phyloP scores from a whole-genome alignment of 2,797 vertebrate species.

The Tapera naevia region DNA sequence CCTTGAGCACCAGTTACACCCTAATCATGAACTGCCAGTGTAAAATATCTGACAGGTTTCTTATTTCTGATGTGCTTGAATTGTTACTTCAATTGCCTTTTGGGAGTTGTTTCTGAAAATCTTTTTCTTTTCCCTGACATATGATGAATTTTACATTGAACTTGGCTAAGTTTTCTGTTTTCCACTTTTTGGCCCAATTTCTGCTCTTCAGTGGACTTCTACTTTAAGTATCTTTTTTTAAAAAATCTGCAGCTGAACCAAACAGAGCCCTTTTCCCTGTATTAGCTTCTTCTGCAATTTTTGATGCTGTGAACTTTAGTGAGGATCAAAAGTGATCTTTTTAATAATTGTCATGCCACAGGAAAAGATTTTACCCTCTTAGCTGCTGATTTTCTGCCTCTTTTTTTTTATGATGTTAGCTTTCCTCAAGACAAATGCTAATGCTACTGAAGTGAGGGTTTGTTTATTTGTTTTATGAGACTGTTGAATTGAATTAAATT shows the following conservation, averaged over 20 bases:
- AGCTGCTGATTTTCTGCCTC: conserved; percentile 31
- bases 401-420: background rate
- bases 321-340: background rate
- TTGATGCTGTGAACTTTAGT: background rate
- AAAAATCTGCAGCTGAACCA: background rate
- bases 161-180: background rate
- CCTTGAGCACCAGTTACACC: background rate
- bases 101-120: background rate
- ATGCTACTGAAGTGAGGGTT: background rate
- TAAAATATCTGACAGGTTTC: conserved; percentile 26
- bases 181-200: background rate
- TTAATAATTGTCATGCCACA: conserved; percentile 6
- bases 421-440: conserved; percentile 37
- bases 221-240: background rate
- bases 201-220: background rate
- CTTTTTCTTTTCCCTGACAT: background rate
- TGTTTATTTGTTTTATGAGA: conserved; percentile 39
- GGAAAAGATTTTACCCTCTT: conserved; percentile 19
- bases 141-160: background rate
- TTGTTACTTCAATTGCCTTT: background rate
- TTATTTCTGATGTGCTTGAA: conserved; percentile 1
- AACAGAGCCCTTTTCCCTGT: background rate
- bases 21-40: background rate
- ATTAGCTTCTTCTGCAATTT: background rate
- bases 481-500: conserved; percentile 43